phyloP scores from a whole-genome alignment of 2,888 invertebrate genomes.

The Lithosia quadra region DNA sequence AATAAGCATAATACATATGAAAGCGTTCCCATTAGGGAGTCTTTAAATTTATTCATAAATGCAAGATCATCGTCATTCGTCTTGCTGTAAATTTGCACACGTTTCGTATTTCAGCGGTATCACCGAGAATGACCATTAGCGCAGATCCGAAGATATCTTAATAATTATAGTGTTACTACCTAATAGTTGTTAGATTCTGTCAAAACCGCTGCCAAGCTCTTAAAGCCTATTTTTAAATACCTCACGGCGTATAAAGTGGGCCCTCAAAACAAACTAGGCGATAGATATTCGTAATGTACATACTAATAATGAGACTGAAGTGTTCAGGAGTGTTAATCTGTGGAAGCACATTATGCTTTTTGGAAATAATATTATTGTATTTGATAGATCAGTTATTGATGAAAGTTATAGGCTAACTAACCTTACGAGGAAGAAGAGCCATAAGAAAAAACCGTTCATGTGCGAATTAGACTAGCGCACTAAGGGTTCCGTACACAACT shows the following conservation, averaged over 20 bases:
- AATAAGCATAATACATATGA: constrained; percentile 20
- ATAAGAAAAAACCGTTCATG: too few relatives aligned
- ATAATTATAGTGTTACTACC: constrained; percentile 37
- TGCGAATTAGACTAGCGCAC: too few relatives aligned
- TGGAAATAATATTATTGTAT: too few relatives aligned
- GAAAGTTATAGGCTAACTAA: too few relatives aligned
- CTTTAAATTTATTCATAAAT: constrained; percentile 47
- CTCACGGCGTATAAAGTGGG: constrained; percentile 4
- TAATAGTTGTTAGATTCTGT: constrained; percentile 13
- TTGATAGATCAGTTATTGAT: too few relatives aligned
- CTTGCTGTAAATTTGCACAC: constrained; percentile 33
- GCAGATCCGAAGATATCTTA: constrained; percentile 45
- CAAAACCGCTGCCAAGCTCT: not conserved
- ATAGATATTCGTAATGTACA: too few relatives aligned
- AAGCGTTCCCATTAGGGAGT: constrained; percentile 16
- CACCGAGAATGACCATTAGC: constrained; percentile 45
- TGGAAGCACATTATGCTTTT: too few relatives aligned
- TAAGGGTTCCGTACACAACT: too few relatives aligned
- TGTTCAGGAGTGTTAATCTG: too few relatives aligned
- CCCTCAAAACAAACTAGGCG: too few relatives aligned
- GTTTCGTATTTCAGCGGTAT: constrained; percentile 32
- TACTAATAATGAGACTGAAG: too few relatives aligned
- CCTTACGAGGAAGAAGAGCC: too few relatives aligned
- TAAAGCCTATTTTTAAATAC: constrained; percentile 38
- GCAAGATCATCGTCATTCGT: constrained; percentile 44